Evolutionary conservation across 2,113 vertebrate species (phyloP).

Genomic region (Microcebus tavaratra): DNA sequence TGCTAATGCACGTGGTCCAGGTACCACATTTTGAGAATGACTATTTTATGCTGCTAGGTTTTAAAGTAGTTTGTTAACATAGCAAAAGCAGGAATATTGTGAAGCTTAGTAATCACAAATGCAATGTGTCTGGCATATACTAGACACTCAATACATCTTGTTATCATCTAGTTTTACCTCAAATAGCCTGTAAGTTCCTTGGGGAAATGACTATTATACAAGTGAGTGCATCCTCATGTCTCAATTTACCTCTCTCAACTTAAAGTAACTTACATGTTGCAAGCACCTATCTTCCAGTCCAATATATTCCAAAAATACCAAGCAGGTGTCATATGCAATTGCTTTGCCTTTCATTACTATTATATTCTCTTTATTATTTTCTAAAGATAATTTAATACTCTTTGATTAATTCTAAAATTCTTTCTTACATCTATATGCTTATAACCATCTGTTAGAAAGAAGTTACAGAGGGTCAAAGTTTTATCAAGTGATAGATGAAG

Average conservation of each 20-base stretch:
- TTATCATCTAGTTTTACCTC: neutral
- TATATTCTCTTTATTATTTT: neutral
- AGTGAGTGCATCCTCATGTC: neutral
- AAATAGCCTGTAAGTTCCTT: neutral
- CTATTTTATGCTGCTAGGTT: neutral
- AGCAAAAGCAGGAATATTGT: neutral
- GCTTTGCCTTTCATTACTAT: neutral
- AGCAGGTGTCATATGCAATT: neutral
- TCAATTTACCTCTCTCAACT: neutral
- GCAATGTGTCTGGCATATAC: neutral
- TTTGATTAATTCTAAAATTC: conserved; percentile 6
- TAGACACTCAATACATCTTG: neutral
- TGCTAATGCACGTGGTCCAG: neutral
- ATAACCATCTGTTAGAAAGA: neutral
- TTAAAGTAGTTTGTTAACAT: neutral
- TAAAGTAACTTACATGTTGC: neutral
- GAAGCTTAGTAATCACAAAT: neutral
- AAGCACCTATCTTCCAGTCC: neutral
- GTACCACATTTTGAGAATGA: neutral
- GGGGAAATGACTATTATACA: neutral
- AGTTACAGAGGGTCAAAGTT: neutral
- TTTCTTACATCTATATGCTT: neutral
- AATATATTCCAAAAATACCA: neutral
- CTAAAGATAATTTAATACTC: neutral
- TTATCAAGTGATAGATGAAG: neutral